Percentiles rank a stretch among this genome's conserved stretches.
Conservation (phyloP, 2,888 invertebrate species). For the Xestia ashworthii region DNA sequence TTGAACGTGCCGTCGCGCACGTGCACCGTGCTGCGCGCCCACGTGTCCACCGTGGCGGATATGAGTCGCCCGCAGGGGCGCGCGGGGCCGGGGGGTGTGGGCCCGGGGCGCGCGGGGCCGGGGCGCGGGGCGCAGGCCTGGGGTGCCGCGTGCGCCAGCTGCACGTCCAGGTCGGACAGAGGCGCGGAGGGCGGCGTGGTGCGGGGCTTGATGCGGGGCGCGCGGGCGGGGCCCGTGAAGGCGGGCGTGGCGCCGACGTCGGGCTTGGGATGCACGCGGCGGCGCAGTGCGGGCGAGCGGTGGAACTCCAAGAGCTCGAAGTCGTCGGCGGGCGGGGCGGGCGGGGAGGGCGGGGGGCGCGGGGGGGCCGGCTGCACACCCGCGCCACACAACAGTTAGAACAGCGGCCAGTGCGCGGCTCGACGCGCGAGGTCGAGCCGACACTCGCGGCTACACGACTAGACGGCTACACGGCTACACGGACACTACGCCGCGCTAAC, state of each 20-base stretch:
- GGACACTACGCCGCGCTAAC: not conserved
- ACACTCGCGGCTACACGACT: slow-evolving; percentile 43
- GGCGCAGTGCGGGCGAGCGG: slow-evolving; percentile 61
- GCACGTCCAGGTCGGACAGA: slow-evolving; percentile 78
- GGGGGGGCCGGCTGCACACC: slow-evolving; percentile 58
- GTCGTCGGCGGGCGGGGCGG: slow-evolving; percentile 50
- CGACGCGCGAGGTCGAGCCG: slow-evolving; percentile 40
- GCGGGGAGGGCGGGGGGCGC: slow-evolving; percentile 26
- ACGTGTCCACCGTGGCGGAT: slow-evolving; percentile 92
- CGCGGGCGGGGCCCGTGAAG: slow-evolving; percentile 47
- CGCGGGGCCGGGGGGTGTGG: slow-evolving; percentile 45
- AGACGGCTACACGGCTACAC: slow-evolving; percentile 36
- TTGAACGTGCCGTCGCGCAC: slow-evolving; percentile 83
- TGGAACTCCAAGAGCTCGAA: slow-evolving; percentile 56
- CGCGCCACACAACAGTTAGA: slow-evolving; percentile 68
- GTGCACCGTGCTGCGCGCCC: slow-evolving; percentile 89
- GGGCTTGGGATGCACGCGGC: slow-evolving; percentile 65
- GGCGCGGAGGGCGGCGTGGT: not conserved
- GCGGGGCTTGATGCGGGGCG: slow-evolving; percentile 17
- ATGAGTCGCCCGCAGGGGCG: slow-evolving; percentile 87
- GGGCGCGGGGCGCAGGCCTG: slow-evolving; percentile 10
- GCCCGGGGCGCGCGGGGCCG: slow-evolving; percentile 45
- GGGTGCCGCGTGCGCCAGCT: slow-evolving; percentile 68
- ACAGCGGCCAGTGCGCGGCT: slow-evolving; percentile 37
- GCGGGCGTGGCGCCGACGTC: slow-evolving; percentile 17